Percentiles rank a stretch among this genome's conserved stretches.
Evolutionary conservation across 1,140 invertebrate genomes (phyloP).

Genomic region (Penaeus chinensis): DNA sequence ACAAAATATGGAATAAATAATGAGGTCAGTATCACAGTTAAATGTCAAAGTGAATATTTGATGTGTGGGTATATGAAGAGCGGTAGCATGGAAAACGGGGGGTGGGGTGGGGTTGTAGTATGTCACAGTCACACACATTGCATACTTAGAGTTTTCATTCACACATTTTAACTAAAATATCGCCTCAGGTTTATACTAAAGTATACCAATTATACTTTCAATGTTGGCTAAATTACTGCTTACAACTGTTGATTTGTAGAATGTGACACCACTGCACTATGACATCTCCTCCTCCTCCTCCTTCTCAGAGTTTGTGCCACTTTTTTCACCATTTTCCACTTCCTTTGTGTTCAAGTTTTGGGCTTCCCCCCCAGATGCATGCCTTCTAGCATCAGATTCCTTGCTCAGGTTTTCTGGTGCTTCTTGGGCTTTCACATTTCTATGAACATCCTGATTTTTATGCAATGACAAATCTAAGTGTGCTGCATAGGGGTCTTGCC

Average conservation of each 20-base stretch:
- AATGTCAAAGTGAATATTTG: constrained; percentile 58
- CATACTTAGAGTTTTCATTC: constrained; percentile 50
- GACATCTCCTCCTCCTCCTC: constrained; percentile 42
- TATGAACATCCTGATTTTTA: not conserved
- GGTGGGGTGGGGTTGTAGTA: constrained; percentile 43
- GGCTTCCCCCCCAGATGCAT: constrained; percentile 24
- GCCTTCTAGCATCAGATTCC: constrained; percentile 33
- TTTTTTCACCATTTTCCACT: constrained; percentile 50
- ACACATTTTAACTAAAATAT: constrained; percentile 58
- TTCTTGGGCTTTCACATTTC: constrained; percentile 27
- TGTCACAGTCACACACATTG: constrained; percentile 34
- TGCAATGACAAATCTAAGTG: constrained; percentile 27
- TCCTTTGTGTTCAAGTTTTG: constrained; percentile 54
- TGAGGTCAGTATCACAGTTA: constrained; percentile 63
- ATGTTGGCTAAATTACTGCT: constrained; percentile 27
- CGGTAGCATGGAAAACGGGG: constrained; percentile 37
- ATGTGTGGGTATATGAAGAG: constrained; percentile 51
- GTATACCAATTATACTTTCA: constrained; percentile 41
- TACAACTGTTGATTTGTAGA: constrained; percentile 24
- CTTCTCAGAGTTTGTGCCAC: constrained; percentile 38
- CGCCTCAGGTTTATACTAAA: constrained; percentile 43
- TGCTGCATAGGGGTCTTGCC: constrained; percentile 28
- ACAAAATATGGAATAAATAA: constrained; percentile 64
- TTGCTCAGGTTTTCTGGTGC: constrained; percentile 45
- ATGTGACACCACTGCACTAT: constrained; percentile 40